Evolutionary conservation across 2,888 invertebrate species (phyloP).

Genomic region (Sinohyriopsis cumingii): DNA sequence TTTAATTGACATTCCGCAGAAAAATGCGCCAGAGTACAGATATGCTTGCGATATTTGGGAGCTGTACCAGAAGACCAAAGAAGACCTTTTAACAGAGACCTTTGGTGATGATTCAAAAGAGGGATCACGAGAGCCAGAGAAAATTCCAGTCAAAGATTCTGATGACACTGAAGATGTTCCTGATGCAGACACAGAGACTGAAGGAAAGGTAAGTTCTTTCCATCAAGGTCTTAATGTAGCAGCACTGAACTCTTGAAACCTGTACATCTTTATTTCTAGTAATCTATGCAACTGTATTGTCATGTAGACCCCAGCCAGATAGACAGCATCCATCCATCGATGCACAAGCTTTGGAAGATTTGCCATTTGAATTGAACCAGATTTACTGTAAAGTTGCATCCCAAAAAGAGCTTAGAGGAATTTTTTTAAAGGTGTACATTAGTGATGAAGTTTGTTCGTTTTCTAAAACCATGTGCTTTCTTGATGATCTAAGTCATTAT

Average conservation of each 20-base stretch:
- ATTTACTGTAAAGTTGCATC: too few relatives aligned
- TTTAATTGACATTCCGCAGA: conserved; percentile 71
- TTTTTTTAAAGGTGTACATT: too few relatives aligned
- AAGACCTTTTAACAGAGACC: conserved; percentile 72
- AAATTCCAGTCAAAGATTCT: conserved; percentile 11
- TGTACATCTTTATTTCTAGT: too few relatives aligned
- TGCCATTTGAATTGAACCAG: too few relatives aligned
- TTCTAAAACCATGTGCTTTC: too few relatives aligned
- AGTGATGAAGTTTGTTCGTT: too few relatives aligned
- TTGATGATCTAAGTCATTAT: too few relatives aligned
- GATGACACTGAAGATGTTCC: conserved; percentile 25
- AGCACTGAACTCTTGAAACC: not conserved
- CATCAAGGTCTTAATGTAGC: not conserved
- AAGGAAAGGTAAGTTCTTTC: conserved; percentile 12
- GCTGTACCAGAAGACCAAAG: conserved; percentile 80
- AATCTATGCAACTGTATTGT: too few relatives aligned
- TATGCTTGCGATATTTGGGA: conserved; percentile 93
- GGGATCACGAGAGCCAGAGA: conserved; percentile 21
- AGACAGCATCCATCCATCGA: too few relatives aligned
- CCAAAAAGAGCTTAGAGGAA: too few relatives aligned
- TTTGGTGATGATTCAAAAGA: conserved; percentile 51
- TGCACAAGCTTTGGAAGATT: too few relatives aligned
- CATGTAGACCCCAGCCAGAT: too few relatives aligned
- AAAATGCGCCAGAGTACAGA: conserved; percentile 86
- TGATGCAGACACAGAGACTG: conserved; percentile 68